Evolutionary conservation across 2,888 invertebrate genomes (phyloP).

Genomic region (Drosophila anomelani): DNA sequence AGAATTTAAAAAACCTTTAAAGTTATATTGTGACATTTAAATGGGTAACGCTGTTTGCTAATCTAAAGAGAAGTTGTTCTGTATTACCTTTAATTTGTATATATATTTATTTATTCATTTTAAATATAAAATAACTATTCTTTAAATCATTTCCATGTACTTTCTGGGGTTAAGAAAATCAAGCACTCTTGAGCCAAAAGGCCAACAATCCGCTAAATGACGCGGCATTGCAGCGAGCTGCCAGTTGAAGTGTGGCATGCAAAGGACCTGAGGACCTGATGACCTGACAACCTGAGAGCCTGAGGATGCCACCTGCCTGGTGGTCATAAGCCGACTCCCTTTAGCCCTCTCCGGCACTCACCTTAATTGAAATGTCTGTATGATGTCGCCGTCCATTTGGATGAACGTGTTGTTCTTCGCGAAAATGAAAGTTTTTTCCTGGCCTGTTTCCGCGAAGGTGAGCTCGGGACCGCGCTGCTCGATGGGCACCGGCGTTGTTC

Average conservation of each 20-base stretch:
- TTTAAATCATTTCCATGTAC: not conserved
- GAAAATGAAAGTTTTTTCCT: conserved; percentile 95
- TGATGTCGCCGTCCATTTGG: conserved; percentile 95
- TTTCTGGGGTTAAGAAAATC: conserved; percentile 38
- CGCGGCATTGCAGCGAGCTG: conserved; percentile 32
- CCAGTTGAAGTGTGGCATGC: conserved; percentile 47
- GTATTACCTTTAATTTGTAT: not conserved
- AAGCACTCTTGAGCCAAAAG: conserved; percentile 42
- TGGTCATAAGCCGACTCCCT: conserved; percentile 6
- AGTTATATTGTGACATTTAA: too few species aligned
- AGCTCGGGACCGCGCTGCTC: conserved; percentile 91
- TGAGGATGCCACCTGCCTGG: conserved; percentile 36
- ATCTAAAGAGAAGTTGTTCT: too few species aligned
- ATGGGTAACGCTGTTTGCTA: too few species aligned
- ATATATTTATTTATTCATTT: not conserved
- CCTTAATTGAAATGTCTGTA: conserved; percentile 95
- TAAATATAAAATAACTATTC: accelerated
- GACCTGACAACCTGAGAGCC: conserved; percentile 11
- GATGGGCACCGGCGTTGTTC: conserved; percentile 88
- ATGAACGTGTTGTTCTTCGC: conserved; percentile 96
- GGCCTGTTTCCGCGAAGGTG: conserved; percentile 93
- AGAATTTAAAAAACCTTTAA: not conserved
- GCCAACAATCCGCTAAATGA: conserved; percentile 69
- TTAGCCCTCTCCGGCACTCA: conserved; percentile 82
- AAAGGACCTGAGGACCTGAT: conserved; percentile 30